Base-by-base conservation (phyloP, 2,888 invertebrate genomes). In the Netelia fuscicornis region DNA sequence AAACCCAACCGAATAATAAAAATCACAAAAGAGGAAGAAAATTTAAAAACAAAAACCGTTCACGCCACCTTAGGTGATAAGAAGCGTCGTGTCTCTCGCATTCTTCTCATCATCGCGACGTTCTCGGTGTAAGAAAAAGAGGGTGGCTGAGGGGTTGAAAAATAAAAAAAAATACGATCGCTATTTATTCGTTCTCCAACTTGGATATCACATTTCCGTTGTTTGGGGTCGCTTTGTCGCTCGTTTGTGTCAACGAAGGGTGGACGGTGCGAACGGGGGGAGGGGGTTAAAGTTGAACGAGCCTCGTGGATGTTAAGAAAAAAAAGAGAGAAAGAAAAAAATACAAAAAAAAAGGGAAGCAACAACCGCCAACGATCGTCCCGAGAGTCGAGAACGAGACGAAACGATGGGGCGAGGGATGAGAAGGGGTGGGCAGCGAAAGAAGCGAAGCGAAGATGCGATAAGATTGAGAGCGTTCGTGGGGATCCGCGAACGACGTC, bases 401-500 rank as follows among this genome's bases (percentile, higher is more conserved):
- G 11, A 58, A 48, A 25, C 20, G 62, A 42, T 52, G 25, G 20
- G n/a, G 3, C 37, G 58, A 64, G 10, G 44, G 17, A 48, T 20
- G 72, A 30, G 60, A 56, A 60, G 64, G n/a, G 10, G n/a, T 37
- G n/a, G 10, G n/a, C 6, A 37, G 37, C 37, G 37, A 37, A 37
- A 6, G 58, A 23, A 42, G 37, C 54, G 42, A 65, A 42, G 42
- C 23, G 52, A 58, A 65, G 56, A 84, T 72, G 42, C n/a, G 64
- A 65, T 71, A 20, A 76, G 48, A 65, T 77, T 20, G 65, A 83
- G 65, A 83, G 68, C 65, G 48, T 25, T 13, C 6, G 44, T 25
- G 52, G 58, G 64, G 62, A 72, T 67, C 70, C 60, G 20, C 65
- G 42, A 78, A 37, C 54, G 72, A 80, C 84, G 74, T 75, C 58